Percentiles rank a stretch among this genome's conserved stretches.
phyloP scores from a whole-genome alignment of 23 tunicate species.

The Ciona savignyi region DNA sequence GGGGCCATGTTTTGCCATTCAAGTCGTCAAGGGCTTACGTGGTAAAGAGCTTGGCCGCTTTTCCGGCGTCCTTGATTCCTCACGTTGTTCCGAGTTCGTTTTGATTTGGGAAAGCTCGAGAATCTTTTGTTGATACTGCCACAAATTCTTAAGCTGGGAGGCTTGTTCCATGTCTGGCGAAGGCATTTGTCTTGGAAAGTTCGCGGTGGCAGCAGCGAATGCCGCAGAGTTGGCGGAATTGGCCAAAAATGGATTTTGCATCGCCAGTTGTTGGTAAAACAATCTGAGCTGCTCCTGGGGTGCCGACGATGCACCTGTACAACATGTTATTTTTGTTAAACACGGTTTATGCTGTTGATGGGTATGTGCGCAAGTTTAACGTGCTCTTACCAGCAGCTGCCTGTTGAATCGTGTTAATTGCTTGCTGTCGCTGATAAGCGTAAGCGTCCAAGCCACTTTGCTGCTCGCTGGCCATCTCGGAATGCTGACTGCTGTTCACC shows the following conservation, averaged over 20 bases:
- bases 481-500: constrained; percentile 11
- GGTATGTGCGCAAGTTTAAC: neutral
- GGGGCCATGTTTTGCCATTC: neutral
- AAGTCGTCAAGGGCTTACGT: too few species aligned
- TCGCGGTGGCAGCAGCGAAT: constrained; percentile 17
- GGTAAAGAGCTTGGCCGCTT: constrained; percentile 19
- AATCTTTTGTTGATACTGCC: constrained; percentile 65
- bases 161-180: constrained; percentile 24
- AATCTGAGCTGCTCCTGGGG: constrained; percentile 76
- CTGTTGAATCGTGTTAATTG: constrained; percentile 50
- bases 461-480: constrained; percentile 5
- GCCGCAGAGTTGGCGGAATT: constrained; percentile 22
- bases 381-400: constrained; percentile 45
- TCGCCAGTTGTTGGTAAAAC: constrained; percentile 72
- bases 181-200: constrained; percentile 32
- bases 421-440: constrained; percentile 44
- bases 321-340: neutral
- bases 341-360: neutral
- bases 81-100: constrained; percentile 7
- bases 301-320: constrained; percentile 16
- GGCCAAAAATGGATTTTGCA: constrained; percentile 56
- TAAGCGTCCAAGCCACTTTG: constrained; percentile 33
- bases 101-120: constrained; percentile 43
- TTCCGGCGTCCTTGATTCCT: neutral
- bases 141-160: constrained; percentile 34